Conservation (phyloP, 2,888 invertebrate genomes). For the Drosophila melanosoma region DNA sequence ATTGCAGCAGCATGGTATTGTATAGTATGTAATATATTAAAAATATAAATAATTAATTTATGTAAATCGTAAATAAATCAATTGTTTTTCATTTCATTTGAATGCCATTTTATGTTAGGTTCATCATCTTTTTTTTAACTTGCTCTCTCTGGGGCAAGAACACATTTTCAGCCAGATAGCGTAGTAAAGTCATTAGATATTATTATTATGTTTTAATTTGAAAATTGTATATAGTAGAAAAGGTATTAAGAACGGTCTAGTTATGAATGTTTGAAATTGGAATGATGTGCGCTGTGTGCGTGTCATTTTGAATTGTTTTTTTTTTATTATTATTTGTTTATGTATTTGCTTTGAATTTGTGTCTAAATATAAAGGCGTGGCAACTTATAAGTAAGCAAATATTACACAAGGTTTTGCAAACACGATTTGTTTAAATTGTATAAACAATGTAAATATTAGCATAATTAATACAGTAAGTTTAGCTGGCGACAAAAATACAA, state of each 20-base stretch:
- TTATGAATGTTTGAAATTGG: constrained; percentile 44
- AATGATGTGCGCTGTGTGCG: constrained; percentile 54
- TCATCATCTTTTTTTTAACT: constrained; percentile 34
- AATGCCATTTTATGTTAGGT: constrained; percentile 46
- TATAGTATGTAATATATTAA: constrained; percentile 71
- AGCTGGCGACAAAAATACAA: constrained; percentile 75
- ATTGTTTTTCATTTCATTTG: constrained; percentile 48
- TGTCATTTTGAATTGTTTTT: constrained; percentile 39
- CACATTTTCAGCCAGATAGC: constrained; percentile 45
- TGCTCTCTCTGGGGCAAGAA: constrained; percentile 55
- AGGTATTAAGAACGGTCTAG: constrained; percentile 36
- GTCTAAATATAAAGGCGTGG: constrained; percentile 53
- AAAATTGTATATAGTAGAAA: constrained; percentile 29
- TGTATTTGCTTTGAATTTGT: constrained; percentile 44
- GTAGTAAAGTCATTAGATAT: constrained; percentile 13
- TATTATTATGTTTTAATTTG: constrained; percentile 20
- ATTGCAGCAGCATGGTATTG: constrained; percentile 81
- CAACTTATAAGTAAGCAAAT: constrained; percentile 77
- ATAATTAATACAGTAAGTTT: constrained; percentile 78
- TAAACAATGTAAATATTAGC: constrained; percentile 79
- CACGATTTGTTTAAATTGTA: constrained; percentile 64
- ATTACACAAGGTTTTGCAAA: constrained; percentile 79
- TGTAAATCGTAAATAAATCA: constrained; percentile 82
- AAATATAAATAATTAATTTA: constrained; percentile 82
- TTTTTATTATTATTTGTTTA: constrained; percentile 22